phyloP scores from a whole-genome alignment of 2,113 vertebrate genomes.

The Silurus glanis region DNA sequence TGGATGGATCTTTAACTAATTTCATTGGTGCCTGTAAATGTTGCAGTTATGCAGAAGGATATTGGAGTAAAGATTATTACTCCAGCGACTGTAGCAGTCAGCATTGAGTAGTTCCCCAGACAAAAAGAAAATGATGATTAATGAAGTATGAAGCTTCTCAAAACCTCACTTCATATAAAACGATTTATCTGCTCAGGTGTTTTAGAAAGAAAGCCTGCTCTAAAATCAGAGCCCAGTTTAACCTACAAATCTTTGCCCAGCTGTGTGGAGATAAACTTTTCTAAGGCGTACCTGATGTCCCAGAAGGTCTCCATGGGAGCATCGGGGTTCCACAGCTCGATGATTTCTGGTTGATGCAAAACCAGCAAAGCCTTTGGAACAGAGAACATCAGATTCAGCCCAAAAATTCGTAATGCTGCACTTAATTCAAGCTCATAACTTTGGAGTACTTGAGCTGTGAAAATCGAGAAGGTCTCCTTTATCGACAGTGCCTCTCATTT shows the following conservation, averaged over 20 bases:
- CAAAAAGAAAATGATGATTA: neutral
- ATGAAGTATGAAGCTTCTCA: neutral
- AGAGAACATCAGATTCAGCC: neutral
- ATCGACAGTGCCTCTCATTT: neutral
- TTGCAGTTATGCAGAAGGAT: neutral
- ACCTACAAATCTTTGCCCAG: neutral
- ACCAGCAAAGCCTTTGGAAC: conserved; percentile 87
- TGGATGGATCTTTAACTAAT: neutral
- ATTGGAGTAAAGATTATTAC: too few species aligned
- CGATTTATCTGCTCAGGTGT: too few species aligned
- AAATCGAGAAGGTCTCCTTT: neutral
- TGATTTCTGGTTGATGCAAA: conserved; percentile 95
- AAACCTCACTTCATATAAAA: too few species aligned
- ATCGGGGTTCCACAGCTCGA: conserved; percentile 96
- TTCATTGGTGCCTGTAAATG: neutral
- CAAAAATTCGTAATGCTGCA: neutral
- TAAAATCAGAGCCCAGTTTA: too few species aligned
- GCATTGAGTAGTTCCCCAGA: too few species aligned
- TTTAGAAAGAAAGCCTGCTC: too few species aligned
- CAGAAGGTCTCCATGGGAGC: conserved; percentile 95
- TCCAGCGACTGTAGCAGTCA: neutral
- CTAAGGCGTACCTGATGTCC: conserved; percentile 87
- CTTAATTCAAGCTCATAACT: neutral
- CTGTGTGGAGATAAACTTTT: neutral
- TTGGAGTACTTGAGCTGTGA: neutral